Percentiles rank a stretch among this genome's conserved stretches.
Conservation (phyloP, 2,113 vertebrate genomes). For the Myiopsitta monachus region DNA sequence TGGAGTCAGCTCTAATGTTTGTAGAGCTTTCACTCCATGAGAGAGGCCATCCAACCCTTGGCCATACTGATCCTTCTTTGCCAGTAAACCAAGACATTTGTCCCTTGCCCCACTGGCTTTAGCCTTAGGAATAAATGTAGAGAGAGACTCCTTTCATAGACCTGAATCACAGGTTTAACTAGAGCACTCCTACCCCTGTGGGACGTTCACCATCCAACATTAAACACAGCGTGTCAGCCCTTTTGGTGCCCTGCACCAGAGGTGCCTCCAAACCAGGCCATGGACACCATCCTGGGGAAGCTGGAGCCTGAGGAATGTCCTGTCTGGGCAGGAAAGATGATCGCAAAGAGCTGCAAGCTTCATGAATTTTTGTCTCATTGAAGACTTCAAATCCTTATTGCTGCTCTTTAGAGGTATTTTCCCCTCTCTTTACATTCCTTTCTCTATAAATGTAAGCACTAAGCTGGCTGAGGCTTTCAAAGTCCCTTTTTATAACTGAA, state of each 20-base stretch:
- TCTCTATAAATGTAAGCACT: not conserved
- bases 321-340: not conserved
- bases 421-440: not conserved
- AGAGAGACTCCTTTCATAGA: not conserved
- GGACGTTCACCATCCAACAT: rapidly evolving
- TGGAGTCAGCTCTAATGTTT: not conserved
- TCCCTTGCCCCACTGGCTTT: not conserved
- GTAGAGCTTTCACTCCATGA: not conserved
- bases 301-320: not conserved
- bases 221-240: not conserved
- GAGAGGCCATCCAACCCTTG: not conserved
- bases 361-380: not conserved
- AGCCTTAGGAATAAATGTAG: not conserved
- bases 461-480: not conserved
- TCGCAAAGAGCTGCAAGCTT: not conserved
- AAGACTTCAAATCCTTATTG: not conserved
- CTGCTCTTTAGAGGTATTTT: not conserved
- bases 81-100: not conserved
- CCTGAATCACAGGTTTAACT: not conserved
- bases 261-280: not conserved
- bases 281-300: not conserved
- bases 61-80: not conserved
- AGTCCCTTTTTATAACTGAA: not conserved
- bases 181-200: not conserved
- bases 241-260: not conserved